phyloP scores from a whole-genome alignment of 2,888 invertebrate species.

The Ochlodes sylvanus region DNA sequence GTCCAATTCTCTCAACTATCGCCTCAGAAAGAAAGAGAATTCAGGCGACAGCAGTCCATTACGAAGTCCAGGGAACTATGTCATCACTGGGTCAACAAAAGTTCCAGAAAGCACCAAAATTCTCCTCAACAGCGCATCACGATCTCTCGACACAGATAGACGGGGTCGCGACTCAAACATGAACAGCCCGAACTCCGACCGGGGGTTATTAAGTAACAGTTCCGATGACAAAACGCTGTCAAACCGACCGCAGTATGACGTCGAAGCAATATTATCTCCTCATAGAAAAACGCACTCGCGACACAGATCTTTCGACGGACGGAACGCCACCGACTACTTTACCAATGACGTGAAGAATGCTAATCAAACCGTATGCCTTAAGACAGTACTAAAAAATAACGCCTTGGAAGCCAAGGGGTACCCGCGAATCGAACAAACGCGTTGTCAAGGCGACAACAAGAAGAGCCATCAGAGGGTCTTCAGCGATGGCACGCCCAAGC shows the following conservation, averaged over 20 bases:
- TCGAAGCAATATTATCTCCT: slow-evolving; percentile 69
- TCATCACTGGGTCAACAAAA: slow-evolving; percentile 76
- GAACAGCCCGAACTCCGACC: slow-evolving; percentile 75
- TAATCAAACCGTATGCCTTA: slow-evolving; percentile 67
- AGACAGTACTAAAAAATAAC: slow-evolving; percentile 76
- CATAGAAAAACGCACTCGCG: slow-evolving; percentile 81
- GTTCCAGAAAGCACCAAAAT: slow-evolving; percentile 66
- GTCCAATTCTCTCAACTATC: slow-evolving; percentile 79
- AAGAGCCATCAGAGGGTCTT: slow-evolving; percentile 64
- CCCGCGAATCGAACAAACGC: slow-evolving; percentile 72
- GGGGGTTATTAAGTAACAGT: slow-evolving; percentile 69
- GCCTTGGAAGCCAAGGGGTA: slow-evolving; percentile 66
- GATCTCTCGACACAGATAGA: slow-evolving; percentile 71
- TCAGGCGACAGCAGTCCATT: slow-evolving; percentile 74
- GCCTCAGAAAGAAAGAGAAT: slow-evolving; percentile 70
- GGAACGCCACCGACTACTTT: slow-evolving; percentile 67
- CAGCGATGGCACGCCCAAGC: slow-evolving; percentile 62
- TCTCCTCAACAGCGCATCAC: slow-evolving; percentile 68
- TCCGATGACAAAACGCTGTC: slow-evolving; percentile 80
- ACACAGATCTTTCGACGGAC: slow-evolving; percentile 82
- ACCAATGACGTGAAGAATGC: slow-evolving; percentile 72
- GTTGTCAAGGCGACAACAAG: slow-evolving; percentile 63
- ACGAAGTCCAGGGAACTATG: slow-evolving; percentile 76
- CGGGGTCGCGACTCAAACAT: slow-evolving; percentile 66
- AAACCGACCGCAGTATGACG: slow-evolving; percentile 69